phyloP scores from a whole-genome alignment of 2,888 invertebrate genomes.

The Phoenoteleia sp. region DNA sequence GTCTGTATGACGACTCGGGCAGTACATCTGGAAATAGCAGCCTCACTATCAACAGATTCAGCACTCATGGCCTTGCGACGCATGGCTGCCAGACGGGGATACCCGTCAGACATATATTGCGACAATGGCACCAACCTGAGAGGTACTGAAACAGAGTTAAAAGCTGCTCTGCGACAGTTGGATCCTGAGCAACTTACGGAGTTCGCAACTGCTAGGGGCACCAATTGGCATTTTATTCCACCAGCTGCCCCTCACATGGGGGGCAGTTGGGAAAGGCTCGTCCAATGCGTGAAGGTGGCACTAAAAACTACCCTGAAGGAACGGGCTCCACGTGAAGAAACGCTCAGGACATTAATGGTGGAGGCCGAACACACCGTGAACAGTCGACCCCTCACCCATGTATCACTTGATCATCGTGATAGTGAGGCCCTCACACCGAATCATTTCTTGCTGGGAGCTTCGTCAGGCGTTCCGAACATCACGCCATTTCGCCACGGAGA shows the following conservation, averaged over 20 bases:
- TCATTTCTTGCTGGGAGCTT: background rate
- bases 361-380: constrained; percentile 58
- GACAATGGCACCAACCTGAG: constrained; percentile 73
- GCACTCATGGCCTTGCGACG: constrained; percentile 64
- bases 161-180: background rate
- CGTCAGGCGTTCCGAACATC: no score
- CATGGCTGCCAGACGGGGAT: constrained; percentile 33
- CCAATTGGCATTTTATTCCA: constrained; percentile 27
- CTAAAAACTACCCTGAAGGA: constrained; percentile 16
- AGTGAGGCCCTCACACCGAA: constrained; percentile 45
- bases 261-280: constrained; percentile 57
- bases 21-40: constrained; percentile 69
- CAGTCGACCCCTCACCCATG: constrained; percentile 71
- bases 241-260: constrained; percentile 54
- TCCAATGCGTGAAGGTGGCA: constrained; percentile 37
- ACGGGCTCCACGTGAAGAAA: constrained; percentile 41
- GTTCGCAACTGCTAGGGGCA: background rate
- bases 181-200: background rate
- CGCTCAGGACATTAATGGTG: constrained; percentile 36
- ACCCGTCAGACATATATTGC: constrained; percentile 41
- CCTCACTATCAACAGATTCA: constrained; percentile 50
- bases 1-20: constrained; percentile 72
- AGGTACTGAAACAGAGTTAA: constrained; percentile 31
- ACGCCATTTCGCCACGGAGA: no score
- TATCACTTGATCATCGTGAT: constrained; percentile 73